Evolutionary conservation across 2,113 vertebrate genomes (phyloP), one percentile per base, ranked within the genome.

Genomic region (Galeopterus variegatus): DNA sequence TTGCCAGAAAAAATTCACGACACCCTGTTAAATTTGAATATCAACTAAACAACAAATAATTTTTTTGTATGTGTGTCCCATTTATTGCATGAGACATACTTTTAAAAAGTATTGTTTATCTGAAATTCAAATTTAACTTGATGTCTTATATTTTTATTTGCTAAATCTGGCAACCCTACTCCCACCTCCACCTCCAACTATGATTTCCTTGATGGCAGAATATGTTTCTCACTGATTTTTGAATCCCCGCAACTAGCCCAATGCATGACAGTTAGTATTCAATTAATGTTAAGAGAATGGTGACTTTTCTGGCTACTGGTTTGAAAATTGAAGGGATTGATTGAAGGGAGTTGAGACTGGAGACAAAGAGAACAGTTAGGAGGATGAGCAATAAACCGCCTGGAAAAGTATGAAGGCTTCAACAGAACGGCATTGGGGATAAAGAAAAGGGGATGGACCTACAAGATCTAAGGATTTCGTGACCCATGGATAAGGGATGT

Each of bases 111-210:
- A 12, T 72, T 76, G 26, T 64, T 92, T 56, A 93, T 56, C 41
- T 90, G 36, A 96, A 86, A 69, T 93, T 75, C 33, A 73, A 75
- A 64, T 76, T 69, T 56, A 62, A 87, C 5, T 3, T 3, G 21
- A 56, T 56, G 62, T 41, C 75, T 52, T 93, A 3, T 90, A 36
- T 75, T 90, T 90, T 86, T 52, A 64, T 86, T 83, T 81, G 75
- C 60, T 80, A 88, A 82, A 52, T 45, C 41, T 79, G 58, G 17
- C 60, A 96, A 69, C 41, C 33, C 23, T 87, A 67, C 14, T 12
- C n/a, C 21, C 17, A 72, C 9, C 18, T 90, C 80, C 12, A 65
- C 21, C 33, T 87, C 73, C 75, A 82, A 1, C 24, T 64, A 3
- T 81, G 54, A 52, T 65, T 84, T 93, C 54, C 54, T 64, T 67